phyloP scores from a whole-genome alignment of 1,140 invertebrate species.

The Dreissena polymorpha region DNA sequence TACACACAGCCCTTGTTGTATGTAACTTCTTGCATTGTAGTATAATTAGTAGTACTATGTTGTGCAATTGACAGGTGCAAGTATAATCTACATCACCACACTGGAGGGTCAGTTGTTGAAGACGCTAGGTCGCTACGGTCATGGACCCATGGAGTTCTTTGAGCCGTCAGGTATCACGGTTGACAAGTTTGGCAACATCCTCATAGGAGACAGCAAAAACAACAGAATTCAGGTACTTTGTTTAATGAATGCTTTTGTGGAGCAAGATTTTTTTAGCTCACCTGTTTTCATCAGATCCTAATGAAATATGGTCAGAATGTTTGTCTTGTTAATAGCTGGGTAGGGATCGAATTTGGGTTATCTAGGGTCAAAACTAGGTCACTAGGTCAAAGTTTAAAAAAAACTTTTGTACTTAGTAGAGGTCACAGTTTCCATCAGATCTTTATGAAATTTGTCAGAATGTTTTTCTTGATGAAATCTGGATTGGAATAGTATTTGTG shows the following conservation, averaged over 20 bases:
- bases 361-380: no score
- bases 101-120: constrained; percentile 49
- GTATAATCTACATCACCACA: constrained; percentile 57
- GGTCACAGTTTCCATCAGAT: no score
- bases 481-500: no score
- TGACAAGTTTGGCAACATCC: constrained; percentile 80
- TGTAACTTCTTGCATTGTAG: no score
- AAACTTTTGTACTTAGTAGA: no score
- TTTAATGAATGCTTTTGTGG: not conserved
- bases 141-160: constrained; percentile 57
- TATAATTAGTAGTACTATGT: no score
- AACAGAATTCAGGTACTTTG: constrained; percentile 90
- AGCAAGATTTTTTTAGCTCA: not conserved
- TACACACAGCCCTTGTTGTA: no score
- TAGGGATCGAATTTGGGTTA: no score
- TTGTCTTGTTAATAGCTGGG: no score
- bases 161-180: constrained; percentile 68
- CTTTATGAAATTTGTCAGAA: no score
- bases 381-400: no score
- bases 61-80: constrained; percentile 35
- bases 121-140: constrained; percentile 60
- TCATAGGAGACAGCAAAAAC: constrained; percentile 95
- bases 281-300: not conserved
- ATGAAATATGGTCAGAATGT: not conserved
- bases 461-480: no score